phyloP scores from a whole-genome alignment of 2,797 vertebrate genomes.

The Myotis planiceps region DNA sequence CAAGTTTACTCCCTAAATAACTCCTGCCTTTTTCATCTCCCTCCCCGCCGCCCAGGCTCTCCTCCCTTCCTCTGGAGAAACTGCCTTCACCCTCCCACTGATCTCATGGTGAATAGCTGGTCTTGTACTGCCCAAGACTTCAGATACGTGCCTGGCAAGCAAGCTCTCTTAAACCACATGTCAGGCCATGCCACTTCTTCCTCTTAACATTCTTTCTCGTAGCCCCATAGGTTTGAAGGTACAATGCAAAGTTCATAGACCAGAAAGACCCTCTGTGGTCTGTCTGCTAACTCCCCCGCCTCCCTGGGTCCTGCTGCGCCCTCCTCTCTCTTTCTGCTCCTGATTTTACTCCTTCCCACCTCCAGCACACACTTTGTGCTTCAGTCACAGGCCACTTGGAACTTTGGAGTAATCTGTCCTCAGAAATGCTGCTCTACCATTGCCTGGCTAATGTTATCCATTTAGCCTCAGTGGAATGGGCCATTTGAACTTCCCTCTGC shows the following conservation, averaged over 20 bases:
- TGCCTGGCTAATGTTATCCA: neutral
- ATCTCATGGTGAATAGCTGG: neutral
- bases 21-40: neutral
- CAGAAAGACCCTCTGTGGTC: no score
- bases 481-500: neutral
- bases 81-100: neutral
- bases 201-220: neutral
- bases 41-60: neutral
- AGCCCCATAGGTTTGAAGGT: neutral
- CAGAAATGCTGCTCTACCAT: neutral
- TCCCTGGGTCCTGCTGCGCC: neutral
- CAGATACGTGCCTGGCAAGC: neutral
- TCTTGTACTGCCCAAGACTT: neutral
- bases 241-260: neutral
- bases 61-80: neutral
- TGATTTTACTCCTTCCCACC: accelerated
- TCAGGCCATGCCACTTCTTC: neutral
- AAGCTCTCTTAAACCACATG: neutral
- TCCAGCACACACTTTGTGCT: neutral
- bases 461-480: neutral
- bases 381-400: neutral
- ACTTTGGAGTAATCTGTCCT: neutral
- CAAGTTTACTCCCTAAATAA: neutral
- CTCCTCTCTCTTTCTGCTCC: neutral
- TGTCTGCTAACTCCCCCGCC: neutral